These are phyloP conservation scores for Agrenia bidenticulata DNA, from an alignment of 2,888 invertebrate species.

Conservation along the genomic window DNA sequence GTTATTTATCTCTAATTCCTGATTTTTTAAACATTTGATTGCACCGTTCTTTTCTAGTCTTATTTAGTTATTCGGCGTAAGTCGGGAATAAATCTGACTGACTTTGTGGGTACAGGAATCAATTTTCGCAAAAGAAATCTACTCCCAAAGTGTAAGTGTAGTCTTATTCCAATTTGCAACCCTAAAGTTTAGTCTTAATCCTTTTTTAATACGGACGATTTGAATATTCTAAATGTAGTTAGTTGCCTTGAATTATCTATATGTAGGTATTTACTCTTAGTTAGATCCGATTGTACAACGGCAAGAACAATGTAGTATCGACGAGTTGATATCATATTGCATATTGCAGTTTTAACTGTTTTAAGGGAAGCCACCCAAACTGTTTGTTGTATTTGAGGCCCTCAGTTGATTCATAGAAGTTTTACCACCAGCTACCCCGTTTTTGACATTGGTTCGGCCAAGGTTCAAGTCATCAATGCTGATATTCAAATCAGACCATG, in stretches of 20 bases:
- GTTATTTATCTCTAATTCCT: not conserved
- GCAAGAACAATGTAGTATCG: too few species aligned
- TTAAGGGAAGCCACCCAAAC: slow-evolving; percentile 37
- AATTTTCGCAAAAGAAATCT: too few species aligned
- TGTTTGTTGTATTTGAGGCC: slow-evolving; percentile 35
- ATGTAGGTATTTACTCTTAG: not conserved
- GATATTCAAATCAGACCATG: slow-evolving; percentile 52
- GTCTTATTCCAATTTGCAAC: too few species aligned
- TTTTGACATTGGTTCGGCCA: slow-evolving; percentile 41
- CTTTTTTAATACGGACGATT: too few species aligned
- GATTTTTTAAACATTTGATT: slow-evolving; percentile 7
- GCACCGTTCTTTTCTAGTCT: slow-evolving; percentile 13
- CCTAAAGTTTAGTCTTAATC: too few species aligned
- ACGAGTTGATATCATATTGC: slow-evolving; percentile 6
- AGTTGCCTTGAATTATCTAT: not conserved
- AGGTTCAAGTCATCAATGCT: slow-evolving; percentile 49
- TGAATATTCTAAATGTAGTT: too few species aligned
- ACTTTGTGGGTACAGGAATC: too few species aligned
- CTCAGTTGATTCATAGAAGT: slow-evolving; percentile 51
- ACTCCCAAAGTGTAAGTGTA: too few species aligned
- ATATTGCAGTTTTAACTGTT: slow-evolving; percentile 13
- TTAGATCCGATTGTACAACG: not conserved
- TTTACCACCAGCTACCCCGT: slow-evolving; percentile 37
- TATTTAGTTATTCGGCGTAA: not conserved
- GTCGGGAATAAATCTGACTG: too few species aligned